phyloP scores from a whole-genome alignment of 2,113 vertebrate species.

The Piaya cayana region DNA sequence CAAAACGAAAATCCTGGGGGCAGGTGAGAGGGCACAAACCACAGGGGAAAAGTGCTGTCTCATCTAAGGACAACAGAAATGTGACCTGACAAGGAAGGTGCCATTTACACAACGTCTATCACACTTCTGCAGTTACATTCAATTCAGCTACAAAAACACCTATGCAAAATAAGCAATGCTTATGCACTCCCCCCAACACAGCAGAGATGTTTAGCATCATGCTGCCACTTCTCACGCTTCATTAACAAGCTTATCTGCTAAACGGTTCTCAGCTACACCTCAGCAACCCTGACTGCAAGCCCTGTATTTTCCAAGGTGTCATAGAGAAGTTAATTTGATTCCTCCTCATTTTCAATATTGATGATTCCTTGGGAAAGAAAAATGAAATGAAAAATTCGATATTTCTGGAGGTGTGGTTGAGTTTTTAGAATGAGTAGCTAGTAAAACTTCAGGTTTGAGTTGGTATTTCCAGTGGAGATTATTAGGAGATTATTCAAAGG shows the following conservation, averaged over 20 bases:
- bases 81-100: neutral
- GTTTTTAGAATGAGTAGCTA: neutral
- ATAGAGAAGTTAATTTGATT: neutral
- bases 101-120: neutral
- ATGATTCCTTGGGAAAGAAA: neutral
- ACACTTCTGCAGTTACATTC: neutral
- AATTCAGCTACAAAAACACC: neutral
- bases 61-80: neutral
- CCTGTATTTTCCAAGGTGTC: neutral
- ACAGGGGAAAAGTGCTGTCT: neutral
- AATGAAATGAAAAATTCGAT: neutral
- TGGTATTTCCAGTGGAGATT: neutral
- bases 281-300: neutral
- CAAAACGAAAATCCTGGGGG: neutral
- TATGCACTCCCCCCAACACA: neutral
- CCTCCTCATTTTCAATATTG: neutral
- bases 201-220: neutral
- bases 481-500: neutral
- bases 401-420: neutral
- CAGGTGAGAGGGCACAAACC: neutral
- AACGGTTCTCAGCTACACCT: neutral
- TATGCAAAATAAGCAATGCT: neutral
- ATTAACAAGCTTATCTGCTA: neutral
- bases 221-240: neutral
- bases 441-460: rapidly evolving